A percentile compares a stretch with the other conserved stretches of the same genome.
Conservation (phyloP, 2,797 vertebrate genomes). For the Micrastur ruficollis region DNA sequence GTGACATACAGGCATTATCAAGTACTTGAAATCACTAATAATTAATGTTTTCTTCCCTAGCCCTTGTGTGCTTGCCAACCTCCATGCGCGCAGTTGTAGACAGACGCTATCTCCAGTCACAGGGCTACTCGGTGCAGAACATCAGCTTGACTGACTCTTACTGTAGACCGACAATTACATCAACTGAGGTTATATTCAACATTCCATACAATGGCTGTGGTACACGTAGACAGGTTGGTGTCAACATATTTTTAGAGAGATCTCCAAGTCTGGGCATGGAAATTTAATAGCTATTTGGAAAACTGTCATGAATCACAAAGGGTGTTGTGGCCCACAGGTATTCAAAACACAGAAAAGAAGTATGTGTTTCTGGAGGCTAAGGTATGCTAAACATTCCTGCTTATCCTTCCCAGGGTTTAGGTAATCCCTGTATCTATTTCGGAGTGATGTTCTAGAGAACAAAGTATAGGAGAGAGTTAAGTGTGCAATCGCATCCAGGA, state of each 20-base stretch:
- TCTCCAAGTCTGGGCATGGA: neutral
- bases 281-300: neutral
- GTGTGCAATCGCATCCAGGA: neutral
- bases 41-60: conserved; percentile 32
- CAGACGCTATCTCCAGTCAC: conserved; percentile 73
- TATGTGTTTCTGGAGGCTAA: neutral
- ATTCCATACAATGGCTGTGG: conserved; percentile 79
- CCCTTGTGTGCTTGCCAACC: conserved; percentile 78
- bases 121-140: conserved; percentile 70
- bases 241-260: neutral
- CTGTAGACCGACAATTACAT: conserved; percentile 74
- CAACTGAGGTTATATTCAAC: conserved; percentile 75
- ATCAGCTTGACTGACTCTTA: conserved; percentile 70
- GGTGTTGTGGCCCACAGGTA: neutral
- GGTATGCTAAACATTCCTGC: neutral
- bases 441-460: neutral
- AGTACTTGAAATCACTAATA: neutral
- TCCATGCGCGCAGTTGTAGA: conserved; percentile 80
- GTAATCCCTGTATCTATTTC: neutral
- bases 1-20: neutral
- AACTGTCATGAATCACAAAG: neutral
- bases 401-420: neutral
- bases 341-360: neutral
- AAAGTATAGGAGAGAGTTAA: neutral
- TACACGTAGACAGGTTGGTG: conserved; percentile 74